A percentile compares a stretch with the other conserved stretches of the same genome.
Evolutionary conservation across 2,113 vertebrate species (phyloP).

Genomic region (Beaufortia kweichowensis): DNA sequence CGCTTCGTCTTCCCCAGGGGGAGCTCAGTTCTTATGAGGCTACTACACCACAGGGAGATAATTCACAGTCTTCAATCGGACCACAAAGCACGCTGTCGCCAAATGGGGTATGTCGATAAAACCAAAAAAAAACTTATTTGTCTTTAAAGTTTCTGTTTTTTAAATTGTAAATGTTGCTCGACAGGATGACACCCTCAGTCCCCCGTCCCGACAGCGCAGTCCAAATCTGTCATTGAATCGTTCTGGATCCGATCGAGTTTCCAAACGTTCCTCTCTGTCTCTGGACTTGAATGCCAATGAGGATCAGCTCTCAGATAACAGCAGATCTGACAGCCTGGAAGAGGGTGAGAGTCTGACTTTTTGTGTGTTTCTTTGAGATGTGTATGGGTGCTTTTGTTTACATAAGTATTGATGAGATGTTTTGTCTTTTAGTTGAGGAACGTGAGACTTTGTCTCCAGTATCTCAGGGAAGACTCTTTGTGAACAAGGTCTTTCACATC

Average conservation of each 20-base stretch:
- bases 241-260: conserved; percentile 55
- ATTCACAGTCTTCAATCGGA: conserved; percentile 54
- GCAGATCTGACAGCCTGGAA: conserved; percentile 81
- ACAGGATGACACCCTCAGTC: conserved; percentile 72
- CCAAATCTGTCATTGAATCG: conserved; percentile 70
- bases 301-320: conserved; percentile 78
- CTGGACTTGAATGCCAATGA: conserved; percentile 87
- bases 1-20: conserved; percentile 60
- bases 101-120: conserved; percentile 57
- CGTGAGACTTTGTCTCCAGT: conserved; percentile 70
- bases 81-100: conserved; percentile 52
- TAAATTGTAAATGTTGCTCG: background rate
- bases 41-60: conserved; percentile 66
- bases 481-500: conserved; percentile 89
- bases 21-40: conserved; percentile 63
- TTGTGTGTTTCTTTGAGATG: background rate
- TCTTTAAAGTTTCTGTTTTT: too few relatives aligned
- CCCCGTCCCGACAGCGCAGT: conserved; percentile 67
- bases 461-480: conserved; percentile 80
- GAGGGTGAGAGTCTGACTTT: conserved; percentile 75
- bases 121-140: too few relatives aligned
- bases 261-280: conserved; percentile 72
- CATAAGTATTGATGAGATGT: background rate
- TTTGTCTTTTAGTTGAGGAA: conserved; percentile 73
- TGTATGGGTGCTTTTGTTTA: conserved; percentile 3